Evolutionary conservation across 2,113 vertebrate genomes (phyloP), one percentile per base, ranked within the genome.

Genomic region (Sylvietta virens): DNA sequence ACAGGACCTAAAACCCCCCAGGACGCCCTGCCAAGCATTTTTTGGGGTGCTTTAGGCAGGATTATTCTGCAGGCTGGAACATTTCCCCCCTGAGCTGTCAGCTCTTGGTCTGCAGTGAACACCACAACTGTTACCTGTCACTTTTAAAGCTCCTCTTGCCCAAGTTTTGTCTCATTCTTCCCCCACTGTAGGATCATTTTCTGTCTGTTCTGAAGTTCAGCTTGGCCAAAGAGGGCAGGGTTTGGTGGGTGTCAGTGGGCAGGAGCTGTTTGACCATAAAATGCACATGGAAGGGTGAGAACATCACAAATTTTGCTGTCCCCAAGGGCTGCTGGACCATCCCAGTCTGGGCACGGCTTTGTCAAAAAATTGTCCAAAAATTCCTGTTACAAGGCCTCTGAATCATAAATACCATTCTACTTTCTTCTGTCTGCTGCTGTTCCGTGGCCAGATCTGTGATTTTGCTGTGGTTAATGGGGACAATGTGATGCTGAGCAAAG

Each of bases 81-180:
- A 3, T 37, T 42, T 42, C 26, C 5, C 33, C 66, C 44, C n/a
- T 27, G 17, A 6, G 39, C 7, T 4, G 30, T 7, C 61, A 51
- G 1, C 3, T 57, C 54, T 44, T 9, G 5, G 6, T 20, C 84
- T 57, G 16, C 2, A 18, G 13, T 11, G 50, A 19, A 35, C 0
- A 1, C 0, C 0, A 0, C 1, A 5, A 6, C 31, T 48, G 14
- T 72, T 6, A 6, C 11, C 27, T 8, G 7, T 19, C 35, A 20
- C 61, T 60, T 50, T 17, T 17, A 22, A 5, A 15, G 26, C 19
- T 9, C 37, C 18, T 57, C 50, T 40, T 23, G 22, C 17, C 44
- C 10, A 9, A 17, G 11, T 58, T 79, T 35, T 19, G 3, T 39
- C 83, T 64, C 11, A 1, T 42, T 16, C 26, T n/a, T 54, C 31